Conservation (phyloP, 2,888 invertebrate species). For the Anthophora plumipes region DNA sequence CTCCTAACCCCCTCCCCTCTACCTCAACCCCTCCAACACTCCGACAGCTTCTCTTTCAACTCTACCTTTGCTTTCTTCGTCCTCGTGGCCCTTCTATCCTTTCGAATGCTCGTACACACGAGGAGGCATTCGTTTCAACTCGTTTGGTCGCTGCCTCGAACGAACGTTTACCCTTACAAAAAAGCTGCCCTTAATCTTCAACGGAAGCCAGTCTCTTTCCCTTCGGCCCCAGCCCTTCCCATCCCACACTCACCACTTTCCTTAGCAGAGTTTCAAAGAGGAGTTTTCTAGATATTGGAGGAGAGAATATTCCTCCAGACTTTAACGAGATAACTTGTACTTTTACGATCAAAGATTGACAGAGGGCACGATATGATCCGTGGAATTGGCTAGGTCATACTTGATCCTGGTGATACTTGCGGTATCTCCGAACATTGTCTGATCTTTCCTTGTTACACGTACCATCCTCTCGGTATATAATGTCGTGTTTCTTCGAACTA, state of each 20-base stretch:
- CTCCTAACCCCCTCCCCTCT: no score
- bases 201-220: slow-evolving; percentile 32
- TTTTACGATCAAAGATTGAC: slow-evolving; percentile 65
- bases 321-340: slow-evolving; percentile 69
- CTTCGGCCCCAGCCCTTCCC: no score
- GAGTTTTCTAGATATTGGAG: slow-evolving; percentile 65
- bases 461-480: no score
- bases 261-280: slow-evolving; percentile 47
- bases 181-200: slow-evolving; percentile 66
- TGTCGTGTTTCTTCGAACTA: no score
- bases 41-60: slow-evolving; percentile 49
- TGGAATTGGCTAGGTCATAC: not conserved
- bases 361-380: slow-evolving; percentile 40
- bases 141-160: slow-evolving; percentile 56
- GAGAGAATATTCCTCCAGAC: slow-evolving; percentile 54
- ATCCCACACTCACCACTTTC: no score
- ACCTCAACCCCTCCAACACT: slow-evolving; percentile 26
- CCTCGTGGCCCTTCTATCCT: slow-evolving; percentile 26
- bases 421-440: not conserved
- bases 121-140: slow-evolving; percentile 65
- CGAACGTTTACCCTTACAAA: slow-evolving; percentile 62
- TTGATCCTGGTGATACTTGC: not conserved
- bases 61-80: slow-evolving; percentile 35
- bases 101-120: slow-evolving; percentile 38
- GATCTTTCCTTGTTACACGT: slow-evolving; percentile 6